Evolutionary conservation across 64 coral and sea anemone genomes (phyloP).

Genomic region (Dendronephthya gigantea): DNA sequence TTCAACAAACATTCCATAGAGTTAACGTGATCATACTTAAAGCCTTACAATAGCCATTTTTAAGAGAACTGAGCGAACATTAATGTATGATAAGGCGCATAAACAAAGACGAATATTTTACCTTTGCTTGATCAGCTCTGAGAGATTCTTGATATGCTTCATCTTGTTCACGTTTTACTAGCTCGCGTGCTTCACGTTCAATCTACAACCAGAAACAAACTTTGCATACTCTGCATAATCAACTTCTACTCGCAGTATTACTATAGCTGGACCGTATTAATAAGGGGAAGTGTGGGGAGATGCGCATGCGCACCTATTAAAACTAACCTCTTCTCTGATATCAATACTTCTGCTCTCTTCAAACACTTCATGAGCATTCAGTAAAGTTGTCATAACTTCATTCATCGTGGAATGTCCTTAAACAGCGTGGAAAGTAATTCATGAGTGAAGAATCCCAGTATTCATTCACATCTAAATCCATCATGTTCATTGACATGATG

Average conservation of each 20-base stretch:
- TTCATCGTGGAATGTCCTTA: conserved; percentile 67
- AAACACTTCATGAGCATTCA: conserved; percentile 76
- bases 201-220: conserved; percentile 32
- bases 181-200: conserved; percentile 61
- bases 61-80: background rate
- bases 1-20: too few species aligned
- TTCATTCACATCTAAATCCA: too few species aligned
- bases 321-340: conserved; percentile 73
- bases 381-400: conserved; percentile 74
- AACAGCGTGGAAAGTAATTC: background rate
- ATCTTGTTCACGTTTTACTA: conserved; percentile 64
- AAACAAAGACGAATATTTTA: background rate
- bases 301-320: too few species aligned
- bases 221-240: too few species aligned
- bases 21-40: too few species aligned
- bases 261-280: too few species aligned
- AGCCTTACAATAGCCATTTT: too few species aligned
- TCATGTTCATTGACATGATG: too few species aligned
- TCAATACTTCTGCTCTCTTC: conserved; percentile 66
- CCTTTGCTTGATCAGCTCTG: conserved; percentile 59
- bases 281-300: too few species aligned
- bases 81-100: too few species aligned
- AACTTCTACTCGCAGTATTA: too few species aligned
- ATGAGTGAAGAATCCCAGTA: too few species aligned
- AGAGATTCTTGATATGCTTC: conserved; percentile 71